Evolutionary conservation across 2,113 vertebrate species (phyloP), one percentile per base, ranked within the genome.

Genomic region (Hoplias malabaricus): DNA sequence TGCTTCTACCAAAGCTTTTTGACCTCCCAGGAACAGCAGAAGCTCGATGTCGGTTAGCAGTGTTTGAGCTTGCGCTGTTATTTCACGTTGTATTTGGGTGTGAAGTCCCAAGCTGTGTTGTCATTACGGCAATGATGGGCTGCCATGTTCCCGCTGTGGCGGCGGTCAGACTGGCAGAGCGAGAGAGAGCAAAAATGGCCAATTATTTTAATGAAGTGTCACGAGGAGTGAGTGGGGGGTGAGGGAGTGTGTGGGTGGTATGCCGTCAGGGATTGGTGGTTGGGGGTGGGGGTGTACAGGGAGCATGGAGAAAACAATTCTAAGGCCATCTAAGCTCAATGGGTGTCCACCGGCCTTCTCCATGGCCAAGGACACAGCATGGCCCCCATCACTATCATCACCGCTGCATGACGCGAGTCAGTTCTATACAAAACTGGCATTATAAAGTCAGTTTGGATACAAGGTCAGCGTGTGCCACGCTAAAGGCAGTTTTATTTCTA

Each of bases 121-220:
- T 88, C 85, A 85, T 89, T 82, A 89, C 82, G 79, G 19, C 33
- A 80, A 77, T 80, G n/a, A 81, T 66, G 76, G 54, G 57, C 82
- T 56, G 29, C 80, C 83, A 77, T 65, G 54, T 82, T 84, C 79
- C 83, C 82, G 50, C 81, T 81, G 82, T 63, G 84, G 82, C 88
- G 87, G 77, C 84, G 86, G 87, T 82, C 82, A 54, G 75, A 93
- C 92, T 92, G 81, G 90, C 83, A 89, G 81, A 84, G 72, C 85
- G 13, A 48, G 84, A 14, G 19, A 86, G 80, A 88, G 89, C 86
- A 81, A 87, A 90, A 90, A 88, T 78, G 90, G 85, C 86, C 91
- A 93, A 90, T 93, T 91, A 90, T 91, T 91, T 88, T 93, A 92
- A 91, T 93, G 89, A 93, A 88, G 82, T 93, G 92, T 88, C 89